Base-by-base conservation (phyloP, 1,140 invertebrate species). In the Euschistus heros region DNA sequence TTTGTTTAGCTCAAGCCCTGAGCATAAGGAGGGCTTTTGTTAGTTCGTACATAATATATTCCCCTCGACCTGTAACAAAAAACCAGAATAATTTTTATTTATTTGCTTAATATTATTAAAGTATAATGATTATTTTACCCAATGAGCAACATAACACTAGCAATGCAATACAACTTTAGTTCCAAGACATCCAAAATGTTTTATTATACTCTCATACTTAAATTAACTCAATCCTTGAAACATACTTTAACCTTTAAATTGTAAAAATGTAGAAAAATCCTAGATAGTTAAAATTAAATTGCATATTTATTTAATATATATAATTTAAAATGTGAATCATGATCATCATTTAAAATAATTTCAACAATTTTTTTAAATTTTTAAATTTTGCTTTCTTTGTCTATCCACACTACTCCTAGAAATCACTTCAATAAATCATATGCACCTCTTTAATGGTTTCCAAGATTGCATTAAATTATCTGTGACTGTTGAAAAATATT, bases 11-110 rank as follows among this genome's bases (percentile, higher is more conserved):
- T 13, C 1, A 37, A 13, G 13, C 65, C 69, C 17, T 65, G 37
- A 44, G 67, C 65, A 33, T 66, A 69, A 0, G 69, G 69, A 27
- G 69, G 64, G 47, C 8, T 33, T 10, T 27, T 55, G 20, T 27
- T 64, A 33, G 69, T 69, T 50, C 54, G 47, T 17, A 69, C 65
- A 14, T 65, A 37, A 47, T 65, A 69, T 15, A 69, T 57, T 50
- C 69, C 69, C 65, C 59, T 61, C 7, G 65, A 22, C 22, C 69
- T 69, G 65, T 18, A 69, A 67, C 27, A 62, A n/a, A 57, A 27
- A 57, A 57, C 2, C 46, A n/a, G 14, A 6, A 47, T 47, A 47
- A 47, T 20, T 47, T n/a, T 20, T 47, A 20, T 20, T 6, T 13
- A 7, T 50, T 20, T 22, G 6, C 5, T 47, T 20, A 7, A 10